Conservation (phyloP, 2,888 invertebrate genomes). For the Lobophora halterata region DNA sequence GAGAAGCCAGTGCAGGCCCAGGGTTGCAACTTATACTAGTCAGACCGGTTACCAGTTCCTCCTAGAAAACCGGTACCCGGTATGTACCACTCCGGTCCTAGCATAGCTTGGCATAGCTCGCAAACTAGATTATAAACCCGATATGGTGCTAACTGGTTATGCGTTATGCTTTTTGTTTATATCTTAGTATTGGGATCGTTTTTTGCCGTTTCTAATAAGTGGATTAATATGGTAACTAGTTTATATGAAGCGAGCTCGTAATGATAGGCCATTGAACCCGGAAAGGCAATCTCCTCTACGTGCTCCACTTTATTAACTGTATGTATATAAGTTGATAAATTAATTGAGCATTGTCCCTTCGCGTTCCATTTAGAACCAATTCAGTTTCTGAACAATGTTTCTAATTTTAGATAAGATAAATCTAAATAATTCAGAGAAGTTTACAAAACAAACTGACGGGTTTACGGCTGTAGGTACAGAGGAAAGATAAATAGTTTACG, state of each 20-base stretch:
- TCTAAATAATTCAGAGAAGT: slow-evolving; percentile 11
- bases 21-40: slow-evolving; percentile 23
- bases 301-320: slow-evolving; percentile 3
- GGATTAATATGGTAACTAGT: slow-evolving; percentile 15
- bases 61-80: slow-evolving; percentile 51
- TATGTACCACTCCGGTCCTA: slow-evolving; percentile 39
- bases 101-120: slow-evolving; percentile 46
- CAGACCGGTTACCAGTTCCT: slow-evolving; percentile 32
- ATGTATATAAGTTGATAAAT: background rate
- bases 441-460: slow-evolving; percentile 21
- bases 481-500: slow-evolving; percentile 17
- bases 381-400: too few relatives aligned
- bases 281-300: slow-evolving; percentile 10
- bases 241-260: slow-evolving; percentile 14
- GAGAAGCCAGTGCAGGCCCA: slow-evolving; percentile 29
- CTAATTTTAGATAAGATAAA: slow-evolving; percentile 10
- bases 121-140: slow-evolving; percentile 61
- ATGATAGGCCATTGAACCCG: slow-evolving; percentile 19
- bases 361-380: too few relatives aligned
- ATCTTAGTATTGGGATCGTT: slow-evolving; percentile 25
- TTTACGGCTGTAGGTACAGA: slow-evolving; percentile 12
- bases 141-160: slow-evolving; percentile 40
- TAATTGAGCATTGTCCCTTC: too few relatives aligned
- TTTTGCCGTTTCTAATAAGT: slow-evolving; percentile 18
- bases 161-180: slow-evolving; percentile 26